Evolutionary conservation across 2,113 vertebrate species (phyloP).

Genomic region (Leucoraja erinaceus): DNA sequence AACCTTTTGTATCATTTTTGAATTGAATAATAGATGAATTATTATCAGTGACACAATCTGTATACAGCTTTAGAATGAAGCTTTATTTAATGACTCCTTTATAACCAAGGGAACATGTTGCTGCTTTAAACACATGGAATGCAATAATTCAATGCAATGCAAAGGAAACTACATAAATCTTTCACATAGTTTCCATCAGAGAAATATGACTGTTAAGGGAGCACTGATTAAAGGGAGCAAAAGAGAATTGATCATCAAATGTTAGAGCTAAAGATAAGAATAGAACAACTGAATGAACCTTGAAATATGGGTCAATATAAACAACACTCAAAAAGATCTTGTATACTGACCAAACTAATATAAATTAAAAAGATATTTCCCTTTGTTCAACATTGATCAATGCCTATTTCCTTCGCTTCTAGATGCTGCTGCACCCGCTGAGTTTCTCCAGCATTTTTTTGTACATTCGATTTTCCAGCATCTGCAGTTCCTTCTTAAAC

Average conservation of each 20-base stretch:
- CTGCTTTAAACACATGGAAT: not conserved
- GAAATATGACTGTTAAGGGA: not conserved
- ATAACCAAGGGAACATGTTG: not conserved
- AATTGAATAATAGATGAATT: not conserved
- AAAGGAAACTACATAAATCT: not conserved
- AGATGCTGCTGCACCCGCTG: too few species aligned
- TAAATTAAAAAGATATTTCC: not conserved
- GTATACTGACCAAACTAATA: not conserved
- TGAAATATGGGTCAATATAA: not conserved
- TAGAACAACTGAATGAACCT: not conserved
- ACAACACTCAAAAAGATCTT: not conserved
- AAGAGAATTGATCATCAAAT: not conserved
- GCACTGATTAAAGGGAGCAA: not conserved
- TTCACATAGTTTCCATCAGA: not conserved
- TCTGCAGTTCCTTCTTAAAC: too few species aligned
- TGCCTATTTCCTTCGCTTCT: too few species aligned
- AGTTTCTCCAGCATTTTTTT: too few species aligned
- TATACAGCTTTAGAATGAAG: not conserved
- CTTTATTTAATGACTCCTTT: not conserved
- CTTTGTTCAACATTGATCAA: too few species aligned
- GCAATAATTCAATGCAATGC: not conserved
- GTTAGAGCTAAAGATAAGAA: not conserved
- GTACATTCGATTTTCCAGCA: too few species aligned
- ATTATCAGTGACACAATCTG: not conserved
- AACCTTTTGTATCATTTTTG: not conserved